Conservation (phyloP, 2,888 invertebrate species). For the Eristalis pertinax region DNA sequence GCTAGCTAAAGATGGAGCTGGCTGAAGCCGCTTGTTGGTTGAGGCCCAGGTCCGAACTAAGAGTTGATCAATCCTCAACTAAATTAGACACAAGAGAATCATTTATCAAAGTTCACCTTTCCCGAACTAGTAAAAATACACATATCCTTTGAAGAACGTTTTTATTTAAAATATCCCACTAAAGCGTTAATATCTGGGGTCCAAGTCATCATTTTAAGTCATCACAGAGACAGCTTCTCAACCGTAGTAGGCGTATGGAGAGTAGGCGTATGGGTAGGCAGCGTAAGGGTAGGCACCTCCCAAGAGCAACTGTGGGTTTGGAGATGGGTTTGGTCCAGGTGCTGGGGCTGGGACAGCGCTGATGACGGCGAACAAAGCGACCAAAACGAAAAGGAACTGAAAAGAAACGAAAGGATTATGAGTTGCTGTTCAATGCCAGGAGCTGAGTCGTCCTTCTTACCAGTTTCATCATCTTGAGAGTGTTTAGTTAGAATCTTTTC, state of each 20-base stretch:
- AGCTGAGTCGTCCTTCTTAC: background rate
- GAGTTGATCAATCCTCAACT: too few relatives aligned
- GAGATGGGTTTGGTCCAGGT: background rate
- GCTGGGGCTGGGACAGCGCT: background rate
- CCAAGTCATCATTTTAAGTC: background rate
- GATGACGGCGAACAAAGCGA: background rate
- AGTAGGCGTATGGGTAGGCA: background rate
- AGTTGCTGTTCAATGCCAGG: too few relatives aligned
- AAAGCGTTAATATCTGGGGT: background rate
- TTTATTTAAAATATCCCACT: too few relatives aligned
- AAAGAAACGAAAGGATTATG: background rate
- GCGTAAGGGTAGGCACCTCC: background rate
- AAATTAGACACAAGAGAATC: too few relatives aligned
- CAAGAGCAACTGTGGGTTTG: background rate
- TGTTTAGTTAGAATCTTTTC: background rate
- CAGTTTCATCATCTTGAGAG: background rate
- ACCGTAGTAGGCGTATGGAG: background rate
- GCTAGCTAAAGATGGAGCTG: too few relatives aligned
- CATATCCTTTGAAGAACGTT: too few relatives aligned
- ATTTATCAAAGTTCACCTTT: background rate
- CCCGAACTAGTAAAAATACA: too few relatives aligned
- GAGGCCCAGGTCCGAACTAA: too few relatives aligned
- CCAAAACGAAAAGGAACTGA: slow-evolving; percentile 4
- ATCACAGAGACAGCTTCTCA: background rate
- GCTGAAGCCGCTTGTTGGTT: too few relatives aligned